A percentile compares a stretch with the other conserved stretches of the same genome.
Evolutionary conservation across 2,888 invertebrate species (phyloP).

Genomic region (Nymphalis urticae): DNA sequence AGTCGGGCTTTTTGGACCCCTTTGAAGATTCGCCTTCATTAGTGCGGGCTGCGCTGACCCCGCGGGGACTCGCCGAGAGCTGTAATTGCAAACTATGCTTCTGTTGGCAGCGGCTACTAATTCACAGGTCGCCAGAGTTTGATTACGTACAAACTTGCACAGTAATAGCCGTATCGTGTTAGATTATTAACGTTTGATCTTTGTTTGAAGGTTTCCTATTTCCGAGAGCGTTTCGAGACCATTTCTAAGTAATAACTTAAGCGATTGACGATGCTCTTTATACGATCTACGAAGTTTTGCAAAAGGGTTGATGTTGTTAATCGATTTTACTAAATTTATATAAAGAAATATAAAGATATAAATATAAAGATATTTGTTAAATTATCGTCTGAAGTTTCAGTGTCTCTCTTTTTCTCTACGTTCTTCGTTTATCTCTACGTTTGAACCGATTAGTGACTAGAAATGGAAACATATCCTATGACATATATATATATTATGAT

Average conservation of each 20-base stretch:
- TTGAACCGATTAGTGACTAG: too few species aligned
- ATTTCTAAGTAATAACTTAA: background rate
- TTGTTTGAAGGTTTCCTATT: slow-evolving; percentile 11
- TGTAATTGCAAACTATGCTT: slow-evolving; percentile 39
- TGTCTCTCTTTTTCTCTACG: too few species aligned
- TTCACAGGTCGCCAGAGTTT: slow-evolving; percentile 26
- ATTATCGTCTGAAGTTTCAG: too few species aligned
- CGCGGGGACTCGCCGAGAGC: slow-evolving; percentile 50
- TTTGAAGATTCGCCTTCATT: slow-evolving; percentile 80
- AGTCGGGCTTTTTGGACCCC: slow-evolving; percentile 63
- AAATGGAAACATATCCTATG: too few species aligned
- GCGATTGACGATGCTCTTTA: background rate
- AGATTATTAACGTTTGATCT: slow-evolving; percentile 14
- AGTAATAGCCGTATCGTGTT: slow-evolving; percentile 27
- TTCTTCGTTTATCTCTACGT: too few species aligned
- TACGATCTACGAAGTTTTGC: background rate
- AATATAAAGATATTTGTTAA: too few species aligned
- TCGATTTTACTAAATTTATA: too few species aligned
- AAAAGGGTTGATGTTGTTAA: too few species aligned
- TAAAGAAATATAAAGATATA: too few species aligned
- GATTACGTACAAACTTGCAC: slow-evolving; percentile 25
- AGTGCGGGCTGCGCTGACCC: slow-evolving; percentile 65
- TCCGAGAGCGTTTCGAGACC: background rate
- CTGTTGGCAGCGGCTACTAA: slow-evolving; percentile 22
- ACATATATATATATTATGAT: too few species aligned